Evolutionary conservation across 2,113 vertebrate genomes (phyloP).

Genomic region (Ageneiosus marmoratus): DNA sequence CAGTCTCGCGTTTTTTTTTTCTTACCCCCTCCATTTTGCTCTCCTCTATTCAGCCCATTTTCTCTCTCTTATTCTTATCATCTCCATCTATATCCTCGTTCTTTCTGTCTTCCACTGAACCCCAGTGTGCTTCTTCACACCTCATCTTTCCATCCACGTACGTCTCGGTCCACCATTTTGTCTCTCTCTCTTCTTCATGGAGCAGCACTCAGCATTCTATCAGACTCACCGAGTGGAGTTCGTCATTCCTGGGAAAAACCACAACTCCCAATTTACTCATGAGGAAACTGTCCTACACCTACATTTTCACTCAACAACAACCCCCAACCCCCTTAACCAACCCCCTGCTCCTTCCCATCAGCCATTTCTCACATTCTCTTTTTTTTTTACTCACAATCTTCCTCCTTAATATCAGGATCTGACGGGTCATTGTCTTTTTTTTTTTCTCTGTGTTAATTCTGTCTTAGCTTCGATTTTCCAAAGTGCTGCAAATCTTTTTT

Average conservation of each 20-base stretch:
- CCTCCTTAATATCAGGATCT: neutral
- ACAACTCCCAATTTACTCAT: conserved; percentile 1
- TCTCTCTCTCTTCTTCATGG: conserved; percentile 9
- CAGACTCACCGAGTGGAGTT: conserved; percentile 23
- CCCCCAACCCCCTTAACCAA: neutral
- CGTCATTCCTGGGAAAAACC: conserved; percentile 44
- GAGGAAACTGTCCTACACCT: conserved; percentile 1
- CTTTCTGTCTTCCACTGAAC: neutral
- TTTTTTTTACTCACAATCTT: neutral
- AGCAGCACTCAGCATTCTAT: neutral
- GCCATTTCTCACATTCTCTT: neutral
- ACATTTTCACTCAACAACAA: neutral
- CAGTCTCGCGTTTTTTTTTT: conserved; percentile 38
- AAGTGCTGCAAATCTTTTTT: neutral
- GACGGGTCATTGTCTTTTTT: neutral
- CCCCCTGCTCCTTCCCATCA: neutral
- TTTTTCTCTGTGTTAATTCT: neutral
- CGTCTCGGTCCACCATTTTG: conserved; percentile 9
- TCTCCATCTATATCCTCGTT: conserved; percentile 14
- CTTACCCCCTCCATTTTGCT: conserved; percentile 40
- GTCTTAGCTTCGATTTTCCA: neutral
- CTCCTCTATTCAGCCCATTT: conserved; percentile 10
- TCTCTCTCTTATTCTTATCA: conserved; percentile 9
- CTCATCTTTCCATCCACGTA: conserved; percentile 2
- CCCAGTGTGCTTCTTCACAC: neutral